Evolutionary conservation across 1,140 invertebrate species (phyloP).

Genomic region (Penaeus vannamei): DNA sequence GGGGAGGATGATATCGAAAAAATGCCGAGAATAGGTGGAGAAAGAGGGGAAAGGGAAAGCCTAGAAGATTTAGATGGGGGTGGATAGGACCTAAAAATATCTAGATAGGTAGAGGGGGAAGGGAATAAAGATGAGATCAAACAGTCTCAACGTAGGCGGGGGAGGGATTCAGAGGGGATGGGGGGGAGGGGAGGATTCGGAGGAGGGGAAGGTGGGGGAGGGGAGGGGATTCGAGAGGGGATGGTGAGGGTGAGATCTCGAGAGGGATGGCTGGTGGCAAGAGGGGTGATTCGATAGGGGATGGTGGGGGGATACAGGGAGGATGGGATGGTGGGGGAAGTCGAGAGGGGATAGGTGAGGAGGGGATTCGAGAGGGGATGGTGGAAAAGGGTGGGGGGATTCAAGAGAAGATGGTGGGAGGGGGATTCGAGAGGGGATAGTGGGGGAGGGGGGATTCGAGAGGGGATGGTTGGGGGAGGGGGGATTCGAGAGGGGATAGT

Average conservation of each 20-base stretch:
- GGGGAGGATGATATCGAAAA: too few relatives aligned
- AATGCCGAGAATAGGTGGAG: too few relatives aligned
- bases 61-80: too few relatives aligned
- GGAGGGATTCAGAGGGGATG: not conserved
- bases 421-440: not conserved
- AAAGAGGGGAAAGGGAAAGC: too few relatives aligned
- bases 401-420: too few relatives aligned
- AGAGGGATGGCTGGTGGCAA: too few relatives aligned
- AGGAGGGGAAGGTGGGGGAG: not conserved
- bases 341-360: not conserved
- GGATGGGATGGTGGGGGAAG: not conserved
- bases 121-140: not conserved
- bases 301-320: not conserved
- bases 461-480: constrained; percentile 3
- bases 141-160: not conserved
- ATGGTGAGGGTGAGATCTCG: too few relatives aligned
- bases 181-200: not conserved
- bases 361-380: not conserved
- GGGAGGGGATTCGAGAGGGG: not conserved
- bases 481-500: not conserved
- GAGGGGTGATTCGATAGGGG: not conserved
- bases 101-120: too few relatives aligned
- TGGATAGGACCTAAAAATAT: too few relatives aligned
- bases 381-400: not conserved
- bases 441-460: not conserved